Evolutionary conservation across 2,797 vertebrate species (phyloP), one percentile per base, ranked within the genome.

Genomic region (Capromys pilorides): DNA sequence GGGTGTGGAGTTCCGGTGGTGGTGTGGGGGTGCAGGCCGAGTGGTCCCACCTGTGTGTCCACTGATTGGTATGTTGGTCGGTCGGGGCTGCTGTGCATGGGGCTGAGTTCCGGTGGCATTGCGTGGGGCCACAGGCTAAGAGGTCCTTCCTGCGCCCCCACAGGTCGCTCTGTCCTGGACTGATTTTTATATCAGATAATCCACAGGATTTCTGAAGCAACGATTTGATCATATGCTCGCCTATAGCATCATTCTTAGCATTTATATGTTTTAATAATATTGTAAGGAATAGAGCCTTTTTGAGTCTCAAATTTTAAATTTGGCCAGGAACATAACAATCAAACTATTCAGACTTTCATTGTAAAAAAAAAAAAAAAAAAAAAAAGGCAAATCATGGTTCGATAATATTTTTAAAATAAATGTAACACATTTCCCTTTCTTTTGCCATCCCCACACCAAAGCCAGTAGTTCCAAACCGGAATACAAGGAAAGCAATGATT

Each of bases 401-500:
- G 71, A 87, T 94, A 94, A 36, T 31, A 67, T 90, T 97, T 95
- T 96, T 93, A 26, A 94, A 96, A 88, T 93, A 96, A 93, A 94
- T 41, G 8, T 83, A 96, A 96, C 96, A 90, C 81, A 85, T 75
- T 95, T 91, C 49, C 79, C 91, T 96, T 96, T 92, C 86, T 94
- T 94, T 89, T 73, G 14, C 92, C 57, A 88, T 88, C 86, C 88
- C 73, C 92, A 87, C 90, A 94, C 89, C 54, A 83, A 95, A 90
- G 96, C 94, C 94, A 97, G 12, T 51, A 88, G 95, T 85, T 96
- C 85, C 93, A 94, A 94, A 96, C 67, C 94, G 81, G 81, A 97
- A 95, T 86, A 97, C 95, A 97, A 97, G 95, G 95, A 91, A 96
- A 95, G 96, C 93, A 97, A 97, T 96, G 92, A 95, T 96, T 93